A percentile compares a stretch with the other conserved stretches of the same genome.
phyloP scores from a whole-genome alignment of 2,797 vertebrate genomes.

The Callimico goeldii region DNA sequence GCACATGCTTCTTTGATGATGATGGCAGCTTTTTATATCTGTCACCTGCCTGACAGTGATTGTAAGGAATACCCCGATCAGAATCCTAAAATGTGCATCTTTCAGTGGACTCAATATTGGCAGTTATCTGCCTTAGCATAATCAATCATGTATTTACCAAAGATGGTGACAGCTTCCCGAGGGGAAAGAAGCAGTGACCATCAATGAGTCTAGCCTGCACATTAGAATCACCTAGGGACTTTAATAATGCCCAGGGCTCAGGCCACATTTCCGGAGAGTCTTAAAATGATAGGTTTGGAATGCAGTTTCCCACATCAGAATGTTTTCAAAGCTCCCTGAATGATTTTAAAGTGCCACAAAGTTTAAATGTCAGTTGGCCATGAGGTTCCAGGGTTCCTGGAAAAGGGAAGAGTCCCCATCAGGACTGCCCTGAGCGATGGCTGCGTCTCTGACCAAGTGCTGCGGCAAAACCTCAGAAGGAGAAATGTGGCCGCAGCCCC shows the following conservation, averaged over 20 bases:
- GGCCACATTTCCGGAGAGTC: background rate
- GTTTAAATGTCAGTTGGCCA: background rate
- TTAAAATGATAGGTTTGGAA: background rate
- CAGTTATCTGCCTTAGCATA: no score
- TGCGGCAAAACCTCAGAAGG: rapidly evolving
- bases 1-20: background rate
- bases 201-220: background rate
- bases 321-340: no score
- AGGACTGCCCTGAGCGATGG: background rate
- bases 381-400: background rate
- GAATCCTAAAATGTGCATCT: background rate
- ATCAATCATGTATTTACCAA: background rate
- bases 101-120: background rate
- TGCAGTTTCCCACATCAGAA: background rate
- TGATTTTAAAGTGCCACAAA: background rate
- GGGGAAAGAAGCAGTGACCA: background rate
- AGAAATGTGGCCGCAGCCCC: rapidly evolving
- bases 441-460: background rate
- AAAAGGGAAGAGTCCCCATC: no score
- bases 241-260: background rate
- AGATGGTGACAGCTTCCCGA: background rate
- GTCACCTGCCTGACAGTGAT: background rate
- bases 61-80: background rate
- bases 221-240: background rate
- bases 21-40: background rate